Evolutionary conservation across 2,113 vertebrate genomes (phyloP), one percentile per base, ranked within the genome.

Genomic region (Brachirus orientalis): DNA sequence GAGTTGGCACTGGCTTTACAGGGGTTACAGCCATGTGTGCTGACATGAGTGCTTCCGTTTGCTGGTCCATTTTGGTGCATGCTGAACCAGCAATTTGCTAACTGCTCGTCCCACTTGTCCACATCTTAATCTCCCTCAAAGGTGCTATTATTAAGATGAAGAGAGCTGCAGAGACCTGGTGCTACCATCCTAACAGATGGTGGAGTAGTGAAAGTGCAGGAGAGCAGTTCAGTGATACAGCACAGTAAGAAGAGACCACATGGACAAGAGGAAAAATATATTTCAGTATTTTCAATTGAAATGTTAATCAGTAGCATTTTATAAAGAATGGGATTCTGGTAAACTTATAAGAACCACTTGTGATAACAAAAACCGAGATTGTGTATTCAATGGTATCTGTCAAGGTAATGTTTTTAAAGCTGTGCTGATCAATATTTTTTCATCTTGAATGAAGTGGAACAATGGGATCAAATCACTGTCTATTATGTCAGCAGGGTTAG

Each of bases 71-170:
- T 45, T 45, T 73, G 65, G 63, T 61, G 69, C 66, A 63, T 86
- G 86, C 80, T 88, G 88, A 85, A 76, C 52, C 76, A 76, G 83
- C 61, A 10, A 60, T 91, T 82, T 79, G 61, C 53, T 72, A 85
- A 88, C 56, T 44, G 72, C 77, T 72, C 40, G 57, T 58, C 70
- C 43, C 43, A 13, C 46, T 54, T 37, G 62, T 56, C 63, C 55
- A 71, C 72, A 52, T 79, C 65, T 72, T 83, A 73, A 82, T 75
- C 67, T 75, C 71, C 78, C 83, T 81, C 77, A 62, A 50, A 85
- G 86, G 88, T 74, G 76, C 85, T 52, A 64, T 86, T 84, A 83
- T 63, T 69, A 65, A 80, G 70, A 85, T 82, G 70, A 86, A 84
- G 67, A 50, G 73, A 59, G 46, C 69, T 63, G 64, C 56, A 43